Evolutionary conservation across 64 coral and sea anemone genomes (phyloP).

Genomic region (Montipora capricornis): DNA sequence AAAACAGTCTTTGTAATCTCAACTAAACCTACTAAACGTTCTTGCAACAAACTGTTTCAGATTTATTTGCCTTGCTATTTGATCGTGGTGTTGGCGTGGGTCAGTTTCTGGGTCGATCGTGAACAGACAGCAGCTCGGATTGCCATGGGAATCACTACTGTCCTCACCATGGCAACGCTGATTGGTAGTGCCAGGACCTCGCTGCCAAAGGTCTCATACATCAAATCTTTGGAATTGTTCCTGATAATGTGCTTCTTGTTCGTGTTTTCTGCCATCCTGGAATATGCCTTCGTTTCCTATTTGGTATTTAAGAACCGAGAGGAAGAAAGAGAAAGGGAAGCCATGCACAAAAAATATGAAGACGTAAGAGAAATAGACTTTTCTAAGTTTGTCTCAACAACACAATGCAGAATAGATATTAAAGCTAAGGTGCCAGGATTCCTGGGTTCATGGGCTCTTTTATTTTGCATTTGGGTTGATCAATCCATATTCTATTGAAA

Average conservation of each 20-base stretch:
- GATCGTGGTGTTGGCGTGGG: conserved; percentile 87
- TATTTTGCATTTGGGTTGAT: too few species aligned
- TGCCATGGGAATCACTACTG: conserved; percentile 95
- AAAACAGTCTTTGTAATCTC: too few species aligned
- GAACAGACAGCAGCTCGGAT: conserved; percentile 91
- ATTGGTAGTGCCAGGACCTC: conserved; percentile 90
- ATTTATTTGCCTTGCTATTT: conserved; percentile 91
- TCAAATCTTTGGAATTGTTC: conserved; percentile 89
- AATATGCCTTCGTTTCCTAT: conserved; percentile 88
- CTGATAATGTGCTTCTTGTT: conserved; percentile 97
- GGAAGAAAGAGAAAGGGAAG: conserved; percentile 57
- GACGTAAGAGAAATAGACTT: neutral
- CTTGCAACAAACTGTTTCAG: neutral
- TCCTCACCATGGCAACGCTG: conserved; percentile 96
- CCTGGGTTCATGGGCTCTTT: too few species aligned
- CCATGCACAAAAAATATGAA: conserved; percentile 51
- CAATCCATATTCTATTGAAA: too few species aligned
- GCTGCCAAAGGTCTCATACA: conserved; percentile 89
- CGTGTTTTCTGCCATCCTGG: conserved; percentile 88
- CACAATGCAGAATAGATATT: too few species aligned
- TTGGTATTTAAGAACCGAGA: conserved; percentile 88
- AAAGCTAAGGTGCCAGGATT: too few species aligned
- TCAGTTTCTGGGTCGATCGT: conserved; percentile 95
- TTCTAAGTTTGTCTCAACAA: neutral
- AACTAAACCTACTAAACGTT: neutral